Evolutionary conservation across 2,888 invertebrate species (phyloP).

Genomic region (Leptinotarsa haldemani): DNA sequence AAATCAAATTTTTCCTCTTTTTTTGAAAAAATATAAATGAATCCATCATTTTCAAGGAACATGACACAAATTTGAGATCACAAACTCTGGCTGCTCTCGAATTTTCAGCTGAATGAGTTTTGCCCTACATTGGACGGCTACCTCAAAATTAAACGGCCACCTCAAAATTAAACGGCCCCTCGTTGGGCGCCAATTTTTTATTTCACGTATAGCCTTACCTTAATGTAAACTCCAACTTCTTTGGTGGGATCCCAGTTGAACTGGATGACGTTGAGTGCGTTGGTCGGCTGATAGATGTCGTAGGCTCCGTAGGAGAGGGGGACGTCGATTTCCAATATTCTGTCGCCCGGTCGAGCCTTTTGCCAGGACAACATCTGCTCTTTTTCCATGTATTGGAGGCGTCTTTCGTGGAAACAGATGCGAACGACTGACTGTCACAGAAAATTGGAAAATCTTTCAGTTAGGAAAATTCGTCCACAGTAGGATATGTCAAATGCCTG

Average conservation of each 20-base stretch:
- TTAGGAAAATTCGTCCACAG: not conserved
- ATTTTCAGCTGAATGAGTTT: too few species aligned
- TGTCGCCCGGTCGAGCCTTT: conserved; percentile 87
- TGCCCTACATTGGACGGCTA: too few species aligned
- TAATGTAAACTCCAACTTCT: conserved; percentile 94
- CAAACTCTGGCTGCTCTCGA: too few species aligned
- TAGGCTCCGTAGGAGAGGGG: conserved; percentile 93
- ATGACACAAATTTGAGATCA: too few species aligned
- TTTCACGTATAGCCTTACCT: conserved; percentile 69
- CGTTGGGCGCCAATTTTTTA: conserved; percentile 3
- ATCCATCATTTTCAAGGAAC: too few species aligned
- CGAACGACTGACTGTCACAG: conserved; percentile 82
- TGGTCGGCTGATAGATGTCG: conserved; percentile 80
- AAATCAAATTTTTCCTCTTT: too few species aligned
- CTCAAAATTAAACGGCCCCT: not conserved
- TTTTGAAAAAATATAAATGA: too few species aligned
- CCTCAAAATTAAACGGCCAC: not conserved
- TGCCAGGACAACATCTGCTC: conserved; percentile 96
- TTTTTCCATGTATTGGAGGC: conserved; percentile 93
- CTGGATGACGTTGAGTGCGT: conserved; percentile 82
- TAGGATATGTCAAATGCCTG: too few species aligned
- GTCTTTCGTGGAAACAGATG: conserved; percentile 95
- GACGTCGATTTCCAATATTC: conserved; percentile 92
- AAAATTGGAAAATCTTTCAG: conserved; percentile 13
- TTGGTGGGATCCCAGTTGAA: conserved; percentile 97